phyloP scores from a whole-genome alignment of 2,888 invertebrate genomes.

The Athripsodes cinereus region DNA sequence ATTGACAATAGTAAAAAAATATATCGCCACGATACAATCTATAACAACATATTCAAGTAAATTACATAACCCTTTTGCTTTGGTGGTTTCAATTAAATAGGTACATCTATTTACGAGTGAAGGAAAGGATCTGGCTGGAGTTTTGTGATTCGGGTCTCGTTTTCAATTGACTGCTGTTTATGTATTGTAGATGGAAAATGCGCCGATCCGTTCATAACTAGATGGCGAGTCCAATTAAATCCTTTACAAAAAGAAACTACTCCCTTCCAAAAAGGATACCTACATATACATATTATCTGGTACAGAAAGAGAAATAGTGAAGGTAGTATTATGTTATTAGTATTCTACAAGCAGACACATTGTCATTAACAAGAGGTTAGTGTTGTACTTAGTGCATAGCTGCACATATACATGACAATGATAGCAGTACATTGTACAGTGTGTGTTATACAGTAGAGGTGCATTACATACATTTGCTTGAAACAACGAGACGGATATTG shows the following conservation, averaged over 20 bases:
- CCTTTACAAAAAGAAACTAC: constrained; percentile 9
- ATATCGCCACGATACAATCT: too few species aligned
- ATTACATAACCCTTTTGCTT: too few species aligned
- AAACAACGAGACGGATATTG: too few species aligned
- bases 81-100: neutral
- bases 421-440: too few species aligned
- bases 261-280: neutral
- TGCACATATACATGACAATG: too few species aligned
- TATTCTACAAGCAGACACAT: neutral
- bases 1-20: too few species aligned
- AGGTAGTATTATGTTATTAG: neutral
- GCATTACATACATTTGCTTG: too few species aligned
- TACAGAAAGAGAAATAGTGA: neutral
- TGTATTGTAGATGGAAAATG: constrained; percentile 8
- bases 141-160: constrained; percentile 3
- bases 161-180: constrained; percentile 10
- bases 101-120: neutral
- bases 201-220: constrained; percentile 4
- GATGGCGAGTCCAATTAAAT: constrained; percentile 14
- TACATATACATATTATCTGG: neutral
- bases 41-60: too few species aligned
- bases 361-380: neutral
- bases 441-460: too few species aligned
- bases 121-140: neutral
- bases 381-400: neutral